A percentile compares a stretch with the other conserved stretches of the same genome.
These are phyloP conservation scores for Protosalanx chinensis DNA, from an alignment of 2,797 vertebrate genomes.

Conservation along the genomic window DNA sequence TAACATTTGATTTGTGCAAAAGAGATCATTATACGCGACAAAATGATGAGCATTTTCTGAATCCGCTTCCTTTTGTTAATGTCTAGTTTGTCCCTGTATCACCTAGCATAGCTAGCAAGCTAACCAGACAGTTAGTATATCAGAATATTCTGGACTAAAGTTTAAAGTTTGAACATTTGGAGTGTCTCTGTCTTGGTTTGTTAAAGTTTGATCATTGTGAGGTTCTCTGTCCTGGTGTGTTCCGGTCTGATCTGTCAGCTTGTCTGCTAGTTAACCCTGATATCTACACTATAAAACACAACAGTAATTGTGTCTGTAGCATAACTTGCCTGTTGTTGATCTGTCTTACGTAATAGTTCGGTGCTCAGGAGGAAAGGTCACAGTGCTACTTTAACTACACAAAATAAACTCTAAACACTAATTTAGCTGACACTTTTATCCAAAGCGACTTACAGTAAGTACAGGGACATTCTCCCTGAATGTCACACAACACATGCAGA, in stretches of 20 bases:
- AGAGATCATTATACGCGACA: background rate
- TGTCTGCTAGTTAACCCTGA: background rate
- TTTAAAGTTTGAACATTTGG: constrained; percentile 11
- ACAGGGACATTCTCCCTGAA: too few relatives aligned
- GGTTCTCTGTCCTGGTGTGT: constrained; percentile 15
- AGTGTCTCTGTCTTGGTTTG: constrained; percentile 11
- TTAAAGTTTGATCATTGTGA: constrained; percentile 30
- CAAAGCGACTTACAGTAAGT: too few relatives aligned
- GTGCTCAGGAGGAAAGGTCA: background rate
- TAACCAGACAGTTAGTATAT: background rate
- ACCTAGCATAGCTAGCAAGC: background rate
- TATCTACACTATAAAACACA: too few relatives aligned
- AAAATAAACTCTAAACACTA: too few relatives aligned
- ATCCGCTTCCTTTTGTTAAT: background rate
- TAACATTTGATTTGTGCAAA: background rate
- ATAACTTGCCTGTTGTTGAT: background rate
- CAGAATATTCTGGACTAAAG: too few relatives aligned
- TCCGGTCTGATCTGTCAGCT: constrained; percentile 26
- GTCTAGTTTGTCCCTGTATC: background rate
- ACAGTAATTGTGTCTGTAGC: background rate
- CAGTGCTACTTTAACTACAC: background rate
- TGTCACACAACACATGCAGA: too few relatives aligned
- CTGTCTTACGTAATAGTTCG: constrained; percentile 1
- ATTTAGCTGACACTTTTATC: too few relatives aligned
- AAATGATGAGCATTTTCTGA: background rate